These are phyloP conservation scores for Mnemiopsis leidyi DNA, from an alignment of 37 sponge, comb jelly and placozoan species.

Conservation along the genomic window DNA sequence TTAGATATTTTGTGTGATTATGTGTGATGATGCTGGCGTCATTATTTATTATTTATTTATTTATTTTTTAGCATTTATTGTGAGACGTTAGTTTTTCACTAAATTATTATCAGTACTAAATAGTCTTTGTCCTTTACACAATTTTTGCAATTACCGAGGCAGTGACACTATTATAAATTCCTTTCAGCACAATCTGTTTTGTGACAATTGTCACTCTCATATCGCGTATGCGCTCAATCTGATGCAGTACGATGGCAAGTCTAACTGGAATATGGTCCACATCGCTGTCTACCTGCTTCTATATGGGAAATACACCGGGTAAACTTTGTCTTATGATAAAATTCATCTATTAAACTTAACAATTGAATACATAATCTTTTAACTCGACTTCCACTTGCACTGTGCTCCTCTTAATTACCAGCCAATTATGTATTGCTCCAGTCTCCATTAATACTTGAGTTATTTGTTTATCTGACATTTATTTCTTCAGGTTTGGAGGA, in stretches of 20 bases:
- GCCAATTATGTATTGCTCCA: too few species aligned
- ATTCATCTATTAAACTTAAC: background rate
- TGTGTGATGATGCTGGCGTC: too few species aligned
- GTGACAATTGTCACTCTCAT: slow-evolving; percentile 99
- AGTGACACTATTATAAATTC: too few species aligned
- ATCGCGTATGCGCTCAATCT: slow-evolving; percentile 92
- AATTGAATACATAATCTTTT: background rate
- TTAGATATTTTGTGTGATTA: too few species aligned
- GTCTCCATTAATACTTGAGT: too few species aligned
- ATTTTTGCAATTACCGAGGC: too few species aligned
- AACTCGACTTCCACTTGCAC: too few species aligned
- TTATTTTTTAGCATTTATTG: too few species aligned
- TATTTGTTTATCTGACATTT: too few species aligned
- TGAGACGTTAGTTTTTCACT: too few species aligned
- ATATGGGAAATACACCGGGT: slow-evolving; percentile 82
- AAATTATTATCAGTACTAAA: background rate
- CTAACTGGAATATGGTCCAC: slow-evolving; percentile 96
- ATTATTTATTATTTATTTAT: too few species aligned
- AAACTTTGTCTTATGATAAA: slow-evolving; percentile 30
- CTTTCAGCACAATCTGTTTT: slow-evolving; percentile 89
- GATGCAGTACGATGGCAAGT: slow-evolving; percentile 85
- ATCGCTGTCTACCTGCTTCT: slow-evolving; percentile 78
- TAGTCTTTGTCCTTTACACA: background rate
- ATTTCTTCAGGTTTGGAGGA: slow-evolving; percentile 55
- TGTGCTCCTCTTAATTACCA: too few species aligned